These are phyloP conservation scores for Mustelus asterias DNA, from an alignment of 2,113 vertebrate genomes.

Conservation along the genomic window DNA sequence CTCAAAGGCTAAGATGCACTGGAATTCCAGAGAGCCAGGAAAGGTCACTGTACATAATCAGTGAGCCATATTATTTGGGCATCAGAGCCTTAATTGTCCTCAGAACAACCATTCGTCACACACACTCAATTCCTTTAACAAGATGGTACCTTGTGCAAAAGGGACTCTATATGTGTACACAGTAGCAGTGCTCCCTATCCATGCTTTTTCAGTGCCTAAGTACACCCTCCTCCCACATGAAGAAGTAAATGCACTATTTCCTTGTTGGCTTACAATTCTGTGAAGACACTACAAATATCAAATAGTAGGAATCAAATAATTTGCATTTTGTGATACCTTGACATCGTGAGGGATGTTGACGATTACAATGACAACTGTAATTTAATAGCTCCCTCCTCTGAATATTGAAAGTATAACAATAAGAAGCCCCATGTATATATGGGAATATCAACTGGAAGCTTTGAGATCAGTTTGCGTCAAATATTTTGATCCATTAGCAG, in stretches of 20 bases:
- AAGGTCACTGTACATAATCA: not conserved
- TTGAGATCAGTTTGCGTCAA: not conserved
- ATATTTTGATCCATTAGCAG: not conserved
- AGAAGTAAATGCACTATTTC: not conserved
- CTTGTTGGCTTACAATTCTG: not conserved
- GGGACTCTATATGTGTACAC: too few species aligned
- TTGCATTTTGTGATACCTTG: conserved; percentile 1
- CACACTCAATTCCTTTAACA: too few species aligned
- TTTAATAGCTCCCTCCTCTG: conserved; percentile 16
- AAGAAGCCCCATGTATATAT: not conserved
- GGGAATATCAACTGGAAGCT: not conserved
- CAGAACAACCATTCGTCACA: too few species aligned
- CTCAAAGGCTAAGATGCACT: not conserved
- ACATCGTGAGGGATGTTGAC: not conserved
- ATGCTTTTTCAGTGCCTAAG: not conserved
- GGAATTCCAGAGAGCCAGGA: not conserved
- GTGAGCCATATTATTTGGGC: too few species aligned
- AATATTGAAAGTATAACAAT: conserved; percentile 15
- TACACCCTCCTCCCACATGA: not conserved
- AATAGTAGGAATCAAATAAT: not conserved
- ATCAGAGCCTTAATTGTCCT: too few species aligned
- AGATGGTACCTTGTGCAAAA: too few species aligned
- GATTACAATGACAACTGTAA: not conserved
- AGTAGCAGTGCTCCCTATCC: not conserved
- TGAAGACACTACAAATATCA: not conserved